Conservation (phyloP, 2,113 vertebrate genomes). For the Epinephelus moara region DNA sequence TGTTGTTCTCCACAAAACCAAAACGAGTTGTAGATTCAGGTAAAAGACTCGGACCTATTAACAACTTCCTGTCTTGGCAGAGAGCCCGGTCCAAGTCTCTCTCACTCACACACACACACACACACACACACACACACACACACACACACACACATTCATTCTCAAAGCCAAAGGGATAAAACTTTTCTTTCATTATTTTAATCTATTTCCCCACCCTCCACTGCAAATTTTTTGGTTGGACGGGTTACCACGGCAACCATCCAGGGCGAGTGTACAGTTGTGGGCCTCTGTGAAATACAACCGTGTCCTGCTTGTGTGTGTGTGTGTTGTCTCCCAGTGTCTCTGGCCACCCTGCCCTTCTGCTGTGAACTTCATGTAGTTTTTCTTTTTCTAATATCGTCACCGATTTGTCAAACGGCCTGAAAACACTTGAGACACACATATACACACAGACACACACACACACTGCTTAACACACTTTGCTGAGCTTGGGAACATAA, state of each 20-base stretch:
- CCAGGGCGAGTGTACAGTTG: not conserved
- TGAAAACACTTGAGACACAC: not conserved
- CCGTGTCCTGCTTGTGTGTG: slow-evolving; percentile 1
- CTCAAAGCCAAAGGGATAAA: not conserved
- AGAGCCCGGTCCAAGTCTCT: slow-evolving; percentile 7
- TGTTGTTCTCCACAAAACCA: slow-evolving; percentile 12
- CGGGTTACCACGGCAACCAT: slow-evolving; percentile 50
- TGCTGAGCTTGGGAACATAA: not conserved
- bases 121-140: slow-evolving; percentile 12
- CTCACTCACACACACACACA: slow-evolving; percentile 13
- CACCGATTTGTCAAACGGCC: slow-evolving; percentile 6
- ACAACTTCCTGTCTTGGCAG: slow-evolving; percentile 70
- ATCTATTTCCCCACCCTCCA: not conserved
- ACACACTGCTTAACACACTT: not conserved
- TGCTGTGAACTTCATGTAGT: slow-evolving; percentile 7
- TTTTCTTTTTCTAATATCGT: slow-evolving; percentile 28
- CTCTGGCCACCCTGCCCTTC: not conserved
- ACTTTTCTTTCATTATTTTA: slow-evolving; percentile 5
- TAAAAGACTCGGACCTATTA: slow-evolving; percentile 53
- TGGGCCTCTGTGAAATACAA: not conserved
- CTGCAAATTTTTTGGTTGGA: slow-evolving; percentile 13
- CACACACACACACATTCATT: not conserved
- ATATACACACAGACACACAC: not conserved
- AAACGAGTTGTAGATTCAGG: slow-evolving; percentile 48
- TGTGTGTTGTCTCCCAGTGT: slow-evolving; percentile 6